Percentiles rank a stretch among this genome's conserved stretches.
These are phyloP conservation scores for Carabus problematicus DNA, from an alignment of 2,888 invertebrate genomes.

Conservation along the genomic window DNA sequence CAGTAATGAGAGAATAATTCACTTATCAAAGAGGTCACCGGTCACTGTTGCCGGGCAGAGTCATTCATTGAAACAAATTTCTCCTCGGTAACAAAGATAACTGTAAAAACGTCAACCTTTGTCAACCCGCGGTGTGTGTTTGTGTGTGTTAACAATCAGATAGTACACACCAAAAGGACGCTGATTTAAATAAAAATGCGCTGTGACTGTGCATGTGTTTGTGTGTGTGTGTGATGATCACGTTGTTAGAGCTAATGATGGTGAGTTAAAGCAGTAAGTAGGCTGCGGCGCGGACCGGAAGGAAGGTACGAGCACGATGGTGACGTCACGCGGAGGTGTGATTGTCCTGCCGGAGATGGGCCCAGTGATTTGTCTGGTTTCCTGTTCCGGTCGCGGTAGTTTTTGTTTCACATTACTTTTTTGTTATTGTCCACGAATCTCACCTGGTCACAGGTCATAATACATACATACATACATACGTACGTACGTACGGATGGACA, in stretches of 20 bases:
- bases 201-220: not conserved
- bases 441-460: slow-evolving; percentile 23
- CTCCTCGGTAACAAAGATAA: slow-evolving; percentile 20
- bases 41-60: no score
- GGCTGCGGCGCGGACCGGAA: slow-evolving; percentile 36
- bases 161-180: not conserved
- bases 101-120: slow-evolving; percentile 38
- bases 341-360: slow-evolving; percentile 43
- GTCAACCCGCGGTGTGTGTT: no score
- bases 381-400: slow-evolving; percentile 36
- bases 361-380: slow-evolving; percentile 42
- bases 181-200: slow-evolving; percentile 29
- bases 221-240: slow-evolving; percentile 1
- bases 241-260: not conserved
- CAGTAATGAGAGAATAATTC: no score
- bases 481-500: no score
- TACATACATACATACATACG: not conserved
- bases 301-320: slow-evolving; percentile 21
- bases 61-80: no score
- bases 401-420: slow-evolving; percentile 26
- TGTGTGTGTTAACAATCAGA: not conserved
- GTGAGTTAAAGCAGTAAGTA: slow-evolving; percentile 27
- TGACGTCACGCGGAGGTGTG: slow-evolving; percentile 38
- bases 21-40: no score
- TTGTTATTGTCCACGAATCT: slow-evolving; percentile 21